Evolutionary conservation across 2,888 invertebrate genomes (phyloP), one percentile per base, ranked within the genome.

Genomic region (Salticus scenicus): DNA sequence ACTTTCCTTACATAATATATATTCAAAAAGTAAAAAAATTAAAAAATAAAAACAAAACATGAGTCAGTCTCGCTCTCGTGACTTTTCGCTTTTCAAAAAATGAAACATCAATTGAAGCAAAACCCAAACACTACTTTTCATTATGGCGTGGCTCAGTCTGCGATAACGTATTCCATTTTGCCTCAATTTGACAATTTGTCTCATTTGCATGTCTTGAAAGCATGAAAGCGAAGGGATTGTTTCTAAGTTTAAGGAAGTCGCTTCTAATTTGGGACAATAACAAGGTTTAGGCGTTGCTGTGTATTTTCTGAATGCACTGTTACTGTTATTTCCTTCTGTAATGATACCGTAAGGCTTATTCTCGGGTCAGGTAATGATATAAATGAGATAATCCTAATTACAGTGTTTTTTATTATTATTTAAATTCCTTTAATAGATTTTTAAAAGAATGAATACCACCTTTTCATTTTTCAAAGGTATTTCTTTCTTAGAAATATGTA

Each of bases 261-360:
- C 4, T 1, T 4, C 57, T 57, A 57, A 57, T 57, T 57, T 57
- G 57, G 57, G 57, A 57, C 57, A 57, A 57, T 57, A 20, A 24
- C 57, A 57, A 57, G 57, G 57, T 57, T 57, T 57, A 57, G 57
- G 57, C 57, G 57, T 57, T 57, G 57, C 17, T 47, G 17, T n/a
- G 7, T 47, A 4, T 24, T 12, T 24, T 24, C n/a, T 24, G 57
- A 20, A 57, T 57, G 24, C 24, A 24, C 14, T 24, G 24, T 57
- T 57, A 24, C 24, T 57, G 20, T 57, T 24, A 17, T 57, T 57
- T 57, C 57, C 57, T 57, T 17, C 24, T 24, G 24, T 24, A 17
- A 57, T 24, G 24, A 24, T 12, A 57, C 57, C 57, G 57, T 24
- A 57, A 57, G 57, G 57, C 24, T 57, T 57, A 24, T 57, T 57